Evolutionary conservation across 1,140 invertebrate genomes (phyloP), one percentile per base, ranked within the genome.

Genomic region (Drosophila parvula): DNA sequence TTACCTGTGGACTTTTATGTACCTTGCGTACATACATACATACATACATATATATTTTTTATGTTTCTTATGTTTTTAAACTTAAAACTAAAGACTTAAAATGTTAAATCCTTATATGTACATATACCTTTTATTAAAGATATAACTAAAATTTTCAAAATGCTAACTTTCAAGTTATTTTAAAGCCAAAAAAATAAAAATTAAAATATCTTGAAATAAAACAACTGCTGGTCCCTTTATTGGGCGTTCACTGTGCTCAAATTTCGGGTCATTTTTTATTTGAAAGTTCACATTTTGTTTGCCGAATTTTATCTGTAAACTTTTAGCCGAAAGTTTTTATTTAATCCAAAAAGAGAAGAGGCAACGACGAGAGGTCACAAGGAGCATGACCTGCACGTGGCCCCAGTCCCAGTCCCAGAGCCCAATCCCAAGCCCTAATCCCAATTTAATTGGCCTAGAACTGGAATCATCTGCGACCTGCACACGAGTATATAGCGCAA

Each of bases 371-470:
- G 50, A 55, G 34, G 34, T 55, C 51, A 55, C 18, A 55, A n/a
- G 51, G 51, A 38, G 51, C 51, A 55, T 55, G 34, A 55, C 51
- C 51, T 55, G 51, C 51, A 55, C 51, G 34, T 55, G 34, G 51
- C 30, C 50, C 22, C 27, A 28, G 12, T 28, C 12, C 18, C 22
- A 7, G 44, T 45, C 48, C 48, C n/a, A 51, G n/a, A n/a, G n/a
- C 38, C 30, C 38, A 30, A n/a, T 36, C 28, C 51, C 51, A 36
- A 30, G 16, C 43, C 63, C 43, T 59, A 71, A 71, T 71, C 69
- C 69, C 67, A 50, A 71, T 71, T 71, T 71, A 71, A 71, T 71
- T 71, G 69, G 69, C 69, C 69, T 71, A 71, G 69, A 59, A 71
- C 48, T 71, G 30, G 53, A 71, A 71, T 71, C 68, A 71, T 71